These are phyloP conservation scores for Carcharodon carcharias DNA, from an alignment of 2,797 vertebrate species.

Conservation along the genomic window DNA sequence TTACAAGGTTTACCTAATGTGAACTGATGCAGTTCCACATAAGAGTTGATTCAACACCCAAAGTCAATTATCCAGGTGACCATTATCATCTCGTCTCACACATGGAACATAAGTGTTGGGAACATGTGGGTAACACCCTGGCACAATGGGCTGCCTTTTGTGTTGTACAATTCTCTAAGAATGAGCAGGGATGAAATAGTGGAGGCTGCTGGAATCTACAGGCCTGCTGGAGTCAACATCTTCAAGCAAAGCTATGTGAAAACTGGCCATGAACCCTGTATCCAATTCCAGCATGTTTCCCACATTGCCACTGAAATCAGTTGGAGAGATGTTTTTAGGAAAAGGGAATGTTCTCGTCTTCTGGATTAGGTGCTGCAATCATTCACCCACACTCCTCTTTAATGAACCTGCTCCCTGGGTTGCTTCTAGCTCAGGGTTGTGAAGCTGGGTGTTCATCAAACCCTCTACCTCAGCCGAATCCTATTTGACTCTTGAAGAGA, in stretches of 20 bases:
- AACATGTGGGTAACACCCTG: no score
- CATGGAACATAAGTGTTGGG: background rate
- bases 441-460: no score
- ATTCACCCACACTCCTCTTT: no score
- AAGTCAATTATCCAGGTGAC: background rate
- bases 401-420: no score
- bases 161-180: background rate
- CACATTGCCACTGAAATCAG: background rate
- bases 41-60: background rate
- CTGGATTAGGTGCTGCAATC: background rate
- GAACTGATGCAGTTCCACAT: background rate
- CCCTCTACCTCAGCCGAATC: no score
- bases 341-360: background rate
- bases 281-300: background rate
- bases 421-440: no score
- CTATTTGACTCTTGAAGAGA: background rate
- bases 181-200: background rate
- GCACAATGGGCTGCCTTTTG: background rate
- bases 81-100: background rate
- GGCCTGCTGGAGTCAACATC: background rate
- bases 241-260: background rate
- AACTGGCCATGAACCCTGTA: background rate
- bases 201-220: background rate
- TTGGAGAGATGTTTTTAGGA: background rate
- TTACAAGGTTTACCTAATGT: no score